Evolutionary conservation across 2,797 vertebrate species (phyloP), one percentile per base, ranked within the genome.

Genomic region (Phrynocephalus guinanensis): DNA sequence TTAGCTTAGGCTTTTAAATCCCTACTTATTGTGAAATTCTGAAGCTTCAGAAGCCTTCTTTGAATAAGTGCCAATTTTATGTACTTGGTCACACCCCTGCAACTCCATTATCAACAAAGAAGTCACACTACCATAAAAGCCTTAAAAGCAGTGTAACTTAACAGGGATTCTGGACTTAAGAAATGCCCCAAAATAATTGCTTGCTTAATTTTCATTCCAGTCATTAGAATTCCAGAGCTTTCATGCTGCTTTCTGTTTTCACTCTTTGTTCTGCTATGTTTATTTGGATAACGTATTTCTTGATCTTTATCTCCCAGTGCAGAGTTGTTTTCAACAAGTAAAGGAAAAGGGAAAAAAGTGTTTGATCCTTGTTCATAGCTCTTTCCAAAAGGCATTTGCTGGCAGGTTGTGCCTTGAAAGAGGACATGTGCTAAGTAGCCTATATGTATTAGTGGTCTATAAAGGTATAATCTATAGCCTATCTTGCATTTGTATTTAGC

Each of bases 271-370:
- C 28, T 90, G 2, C 56, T 72, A 30, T 90, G 33, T 90, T 83
- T 86, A 5, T 60, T n/a, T n/a, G 7, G 73, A 52, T 73, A 20
- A 33, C 52, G 5, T 88, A 87, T 86, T 88, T n/a, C 78, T 48
- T 91, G 50, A 6, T 86, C 89, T 91, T 89, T 44, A 60, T 91
- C 76, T 91, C 90, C 20, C 48, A 7, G 0, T 84, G 33, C 10
- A 50, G 11, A 48, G 0, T 79, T 79, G 73, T 90, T 86, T 73
- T n/a, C 26, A n/a, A 11, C 84, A 76, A 68, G 1, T 60, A 5
- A 38, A 66, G 24, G 22, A 75, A 38, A 38, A 16, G 5, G 60
- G 1, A 5, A 15, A 72, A 44, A 82, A 82, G 50, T 81, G 80
- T 87, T 89, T 85, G 72, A 86, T 87, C 79, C 18, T 82, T 84